A percentile compares a stretch with the other conserved stretches of the same genome.
These are phyloP conservation scores for Dasyurus viverrinus DNA, from an alignment of 2,113 vertebrate species.

Conservation along the genomic window DNA sequence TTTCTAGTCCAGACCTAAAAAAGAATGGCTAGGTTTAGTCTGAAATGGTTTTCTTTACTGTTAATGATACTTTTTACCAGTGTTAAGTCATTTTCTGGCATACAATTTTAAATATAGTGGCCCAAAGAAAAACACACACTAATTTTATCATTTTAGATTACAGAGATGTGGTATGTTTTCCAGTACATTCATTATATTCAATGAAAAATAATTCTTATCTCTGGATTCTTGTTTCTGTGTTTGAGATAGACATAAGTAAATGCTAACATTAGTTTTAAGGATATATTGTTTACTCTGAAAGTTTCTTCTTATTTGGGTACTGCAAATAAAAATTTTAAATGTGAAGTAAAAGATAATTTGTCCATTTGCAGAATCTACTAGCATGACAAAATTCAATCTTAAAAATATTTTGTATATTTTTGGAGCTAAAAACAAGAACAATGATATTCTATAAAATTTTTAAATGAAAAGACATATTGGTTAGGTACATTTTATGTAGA, in stretches of 20 bases:
- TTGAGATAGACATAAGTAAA: not conserved
- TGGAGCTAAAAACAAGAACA: not conserved
- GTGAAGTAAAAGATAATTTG: not conserved
- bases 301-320: not conserved
- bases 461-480: not conserved
- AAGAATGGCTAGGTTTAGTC: not conserved
- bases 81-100: not conserved
- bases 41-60: not conserved
- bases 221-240: not conserved
- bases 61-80: not conserved
- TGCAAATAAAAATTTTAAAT: not conserved
- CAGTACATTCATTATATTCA: not conserved
- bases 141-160: not conserved
- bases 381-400: not conserved
- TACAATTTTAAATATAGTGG: not conserved
- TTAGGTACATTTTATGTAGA: not conserved
- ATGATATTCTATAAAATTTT: not conserved
- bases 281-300: not conserved
- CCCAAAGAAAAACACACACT: not conserved
- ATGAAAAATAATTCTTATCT: not conserved
- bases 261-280: not conserved
- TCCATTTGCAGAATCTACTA: not conserved
- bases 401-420: not conserved
- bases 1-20: not conserved
- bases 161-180: not conserved